phyloP scores from a whole-genome alignment of 2,888 invertebrate genomes.

The Megamerina dolium region DNA sequence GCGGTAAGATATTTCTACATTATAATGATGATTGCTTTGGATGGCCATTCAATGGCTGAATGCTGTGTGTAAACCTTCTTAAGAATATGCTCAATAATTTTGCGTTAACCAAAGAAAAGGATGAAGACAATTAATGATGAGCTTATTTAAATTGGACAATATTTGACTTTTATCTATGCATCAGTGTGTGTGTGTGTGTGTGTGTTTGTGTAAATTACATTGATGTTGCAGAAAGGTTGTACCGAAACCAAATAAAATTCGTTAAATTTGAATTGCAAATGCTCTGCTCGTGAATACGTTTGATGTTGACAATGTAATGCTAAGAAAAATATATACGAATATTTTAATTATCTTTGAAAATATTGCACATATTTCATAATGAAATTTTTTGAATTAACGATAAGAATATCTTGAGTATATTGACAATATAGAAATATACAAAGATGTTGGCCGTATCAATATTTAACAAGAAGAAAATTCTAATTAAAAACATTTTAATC shows the following conservation, averaged over 20 bases:
- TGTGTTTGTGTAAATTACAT: not conserved
- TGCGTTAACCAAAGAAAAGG: not conserved
- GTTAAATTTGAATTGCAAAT: not conserved
- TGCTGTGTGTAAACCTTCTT: not conserved
- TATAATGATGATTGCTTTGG: not conserved
- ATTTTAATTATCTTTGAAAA: not conserved
- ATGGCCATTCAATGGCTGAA: not conserved
- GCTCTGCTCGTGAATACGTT: not conserved
- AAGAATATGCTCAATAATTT: not conserved
- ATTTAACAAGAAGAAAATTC: too few species aligned
- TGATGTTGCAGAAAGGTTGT: not conserved
- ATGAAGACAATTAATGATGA: constrained; percentile 37
- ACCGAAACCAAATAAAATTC: not conserved
- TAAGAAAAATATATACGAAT: too few species aligned
- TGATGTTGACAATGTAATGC: not conserved
- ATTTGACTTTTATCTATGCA: not conserved
- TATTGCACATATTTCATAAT: too few species aligned
- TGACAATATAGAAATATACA: too few species aligned
- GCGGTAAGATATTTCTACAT: not conserved
- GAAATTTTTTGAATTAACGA: too few species aligned
- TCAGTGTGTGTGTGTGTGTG: not conserved
- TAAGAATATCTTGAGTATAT: too few species aligned
- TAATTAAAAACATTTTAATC: too few species aligned
- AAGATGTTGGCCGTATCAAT: too few species aligned
- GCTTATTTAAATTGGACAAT: not conserved